Base-by-base conservation (phyloP, 2,113 vertebrate genomes). In the Sylvilagus bachmani region DNA sequence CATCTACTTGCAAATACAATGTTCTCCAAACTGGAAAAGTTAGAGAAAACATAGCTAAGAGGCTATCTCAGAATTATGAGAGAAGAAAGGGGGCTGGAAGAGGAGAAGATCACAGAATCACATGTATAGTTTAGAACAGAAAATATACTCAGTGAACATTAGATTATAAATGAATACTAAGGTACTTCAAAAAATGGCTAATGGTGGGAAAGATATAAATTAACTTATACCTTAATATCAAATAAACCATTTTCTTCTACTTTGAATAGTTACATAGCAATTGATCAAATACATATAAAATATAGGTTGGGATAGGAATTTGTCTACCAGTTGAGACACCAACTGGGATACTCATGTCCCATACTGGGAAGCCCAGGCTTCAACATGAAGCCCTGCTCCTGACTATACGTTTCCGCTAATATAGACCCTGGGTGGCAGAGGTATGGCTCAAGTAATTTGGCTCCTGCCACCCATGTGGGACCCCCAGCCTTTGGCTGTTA, bases 241-340 rank as follows among this genome's bases (percentile, higher is more conserved):
- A 96, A 95, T 89, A 97, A 95, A 49, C 8, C 31, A 95, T 93
- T 95, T 96, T 70, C 61, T 86, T 97, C 95, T 77, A 94, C 93
- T 90, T 86, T 97, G 24, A 97, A 97, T 96, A 78, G 25, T 95
- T 93, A 93, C 64, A 55, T 91, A 67, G 67, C 85, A 70, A 87
- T 85, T 97, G 73, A 97, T 92, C 74, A 97, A 89, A 85, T 93
- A 90, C 78, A 97, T 95, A 95, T 96, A 98, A 98, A 44, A 44
- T 44, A 44, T 44, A 58, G 55, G 14, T 58, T 17, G 55, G 55
- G 55, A 17, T 19, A 58, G 55, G 55, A 14, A 58, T 58, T 6
- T 58, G 55, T 58, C 55, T 58, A 58, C 14, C 55, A 58, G 55
- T 19, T 19, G 55, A 58, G 55, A 58, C 55, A 58, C 55, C 55